These are phyloP conservation scores for Acanthurus lineatus DNA, from an alignment of 2,797 vertebrate genomes.

Conservation along the genomic window DNA sequence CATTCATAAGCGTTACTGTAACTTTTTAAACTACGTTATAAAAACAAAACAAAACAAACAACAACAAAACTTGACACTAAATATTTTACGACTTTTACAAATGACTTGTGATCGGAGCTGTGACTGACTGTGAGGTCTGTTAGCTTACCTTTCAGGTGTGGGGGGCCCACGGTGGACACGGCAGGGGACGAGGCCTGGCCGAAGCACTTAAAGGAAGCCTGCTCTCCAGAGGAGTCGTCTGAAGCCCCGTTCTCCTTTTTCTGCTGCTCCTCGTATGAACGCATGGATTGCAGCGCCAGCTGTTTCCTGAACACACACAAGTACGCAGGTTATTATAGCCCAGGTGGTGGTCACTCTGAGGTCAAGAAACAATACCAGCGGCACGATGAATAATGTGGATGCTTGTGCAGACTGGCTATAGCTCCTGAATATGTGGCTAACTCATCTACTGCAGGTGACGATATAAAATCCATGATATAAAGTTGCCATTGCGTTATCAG, in stretches of 20 bases:
- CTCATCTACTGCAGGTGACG: slow-evolving; percentile 28
- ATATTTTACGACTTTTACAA: slow-evolving; percentile 49
- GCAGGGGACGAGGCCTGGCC: slow-evolving; percentile 93
- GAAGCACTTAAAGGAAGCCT: slow-evolving; percentile 93
- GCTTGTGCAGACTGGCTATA: background rate
- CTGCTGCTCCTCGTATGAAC: slow-evolving; percentile 95
- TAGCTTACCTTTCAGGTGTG: slow-evolving; percentile 93
- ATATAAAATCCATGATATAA: background rate
- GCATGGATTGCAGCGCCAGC: slow-evolving; percentile 96
- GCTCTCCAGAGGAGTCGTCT: slow-evolving; percentile 96
- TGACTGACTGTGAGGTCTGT: slow-evolving; percentile 40
- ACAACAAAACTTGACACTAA: slow-evolving; percentile 5
- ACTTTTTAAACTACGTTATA: slow-evolving; percentile 8
- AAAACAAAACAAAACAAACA: background rate
- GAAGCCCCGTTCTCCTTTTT: slow-evolving; percentile 95
- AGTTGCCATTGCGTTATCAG: background rate
- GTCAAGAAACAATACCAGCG: slow-evolving; percentile 35
- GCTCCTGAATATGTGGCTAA: background rate
- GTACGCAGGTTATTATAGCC: slow-evolving; percentile 39
- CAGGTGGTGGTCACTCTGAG: slow-evolving; percentile 19
- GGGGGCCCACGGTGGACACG: slow-evolving; percentile 91
- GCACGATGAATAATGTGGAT: background rate
- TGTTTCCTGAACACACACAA: slow-evolving; percentile 89
- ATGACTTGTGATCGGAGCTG: slow-evolving; percentile 21
- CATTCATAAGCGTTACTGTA: background rate